Percentiles rank a stretch among this genome's conserved stretches.
Conservation (phyloP, 2,797 vertebrate genomes). For the Octomys mimax region DNA sequence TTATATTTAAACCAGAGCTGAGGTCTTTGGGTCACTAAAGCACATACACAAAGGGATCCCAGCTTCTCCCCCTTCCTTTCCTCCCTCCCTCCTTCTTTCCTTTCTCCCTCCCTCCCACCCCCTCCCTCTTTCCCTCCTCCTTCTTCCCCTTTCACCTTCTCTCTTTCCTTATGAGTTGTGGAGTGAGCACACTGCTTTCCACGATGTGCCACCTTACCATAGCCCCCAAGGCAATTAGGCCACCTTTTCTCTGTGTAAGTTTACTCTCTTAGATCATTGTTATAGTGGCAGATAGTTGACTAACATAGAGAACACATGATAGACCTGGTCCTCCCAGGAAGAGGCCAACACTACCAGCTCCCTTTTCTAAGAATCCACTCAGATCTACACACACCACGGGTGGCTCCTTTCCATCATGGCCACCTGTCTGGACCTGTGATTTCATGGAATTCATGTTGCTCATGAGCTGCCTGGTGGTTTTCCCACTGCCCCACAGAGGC, state of each 20-base stretch:
- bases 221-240: neutral
- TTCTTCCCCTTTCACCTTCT: too few species aligned
- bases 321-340: neutral
- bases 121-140: too few species aligned
- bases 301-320: accelerated
- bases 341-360: neutral
- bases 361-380: neutral
- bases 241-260: neutral
- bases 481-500: neutral
- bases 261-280: neutral
- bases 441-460: neutral
- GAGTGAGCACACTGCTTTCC: neutral
- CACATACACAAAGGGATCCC: neutral
- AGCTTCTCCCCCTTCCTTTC: neutral
- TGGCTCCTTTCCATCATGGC: neutral
- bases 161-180: neutral
- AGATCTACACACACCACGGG: neutral
- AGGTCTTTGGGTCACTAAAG: neutral
- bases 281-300: neutral
- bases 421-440: neutral
- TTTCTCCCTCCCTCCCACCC: too few species aligned
- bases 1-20: neutral
- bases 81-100: too few species aligned
- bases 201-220: neutral
- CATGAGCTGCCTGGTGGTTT: accelerated